Percentiles rank a stretch among this genome's conserved stretches.
Conservation (phyloP, 2,113 vertebrate genomes). For the Cinclus mexicanus region DNA sequence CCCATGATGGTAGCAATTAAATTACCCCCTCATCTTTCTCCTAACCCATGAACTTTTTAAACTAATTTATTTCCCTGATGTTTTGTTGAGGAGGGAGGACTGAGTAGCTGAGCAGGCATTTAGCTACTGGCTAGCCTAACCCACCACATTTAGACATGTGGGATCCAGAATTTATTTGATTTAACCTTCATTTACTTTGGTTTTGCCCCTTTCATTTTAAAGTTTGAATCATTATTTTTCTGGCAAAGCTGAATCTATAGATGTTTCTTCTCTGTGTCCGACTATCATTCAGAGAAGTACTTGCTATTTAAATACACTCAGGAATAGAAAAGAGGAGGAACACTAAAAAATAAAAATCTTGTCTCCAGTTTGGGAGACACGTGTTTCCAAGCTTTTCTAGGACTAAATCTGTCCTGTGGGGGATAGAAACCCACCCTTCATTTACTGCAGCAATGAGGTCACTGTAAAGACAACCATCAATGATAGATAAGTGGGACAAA, state of each 20-base stretch:
- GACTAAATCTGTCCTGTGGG: not conserved
- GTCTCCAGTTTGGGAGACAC: not conserved
- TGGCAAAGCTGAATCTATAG: not conserved
- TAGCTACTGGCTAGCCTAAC: not conserved
- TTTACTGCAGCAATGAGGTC: not conserved
- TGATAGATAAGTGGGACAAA: not conserved
- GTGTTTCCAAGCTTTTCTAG: not conserved
- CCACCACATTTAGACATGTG: not conserved
- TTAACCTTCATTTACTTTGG: not conserved
- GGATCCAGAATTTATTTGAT: not conserved
- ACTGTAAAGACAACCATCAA: not conserved
- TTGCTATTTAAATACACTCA: not conserved
- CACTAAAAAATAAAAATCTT: not conserved
- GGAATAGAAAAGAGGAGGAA: not conserved
- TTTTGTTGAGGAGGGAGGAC: not conserved
- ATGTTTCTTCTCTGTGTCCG: not conserved
- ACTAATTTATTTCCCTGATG: fast-evolving
- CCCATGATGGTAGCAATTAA: not conserved
- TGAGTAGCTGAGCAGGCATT: fast-evolving
- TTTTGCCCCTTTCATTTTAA: not conserved
- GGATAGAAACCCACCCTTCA: not conserved
- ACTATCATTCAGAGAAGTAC: not conserved
- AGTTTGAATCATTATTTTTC: not conserved
- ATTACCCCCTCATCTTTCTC: not conserved
- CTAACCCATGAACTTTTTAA: not conserved